A percentile compares a stretch with the other conserved stretches of the same genome.
Conservation (phyloP, 2,888 invertebrate species). For the Tricholauxania praeusta region DNA sequence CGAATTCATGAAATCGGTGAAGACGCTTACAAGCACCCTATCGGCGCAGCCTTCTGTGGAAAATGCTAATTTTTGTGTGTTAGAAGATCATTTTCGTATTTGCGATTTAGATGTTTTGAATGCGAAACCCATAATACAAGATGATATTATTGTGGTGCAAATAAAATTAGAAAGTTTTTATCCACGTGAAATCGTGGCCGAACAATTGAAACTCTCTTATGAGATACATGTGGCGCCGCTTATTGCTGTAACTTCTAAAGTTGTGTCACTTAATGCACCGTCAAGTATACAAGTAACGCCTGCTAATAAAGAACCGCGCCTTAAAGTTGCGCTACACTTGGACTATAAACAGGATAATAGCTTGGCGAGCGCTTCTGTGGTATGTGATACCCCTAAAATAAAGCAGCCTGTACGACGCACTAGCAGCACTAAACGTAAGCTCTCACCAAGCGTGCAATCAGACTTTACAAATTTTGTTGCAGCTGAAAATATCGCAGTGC, state of each 20-base stretch:
- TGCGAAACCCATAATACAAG: constrained; percentile 66
- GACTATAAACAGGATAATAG: constrained; percentile 87
- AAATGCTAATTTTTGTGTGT: constrained; percentile 64
- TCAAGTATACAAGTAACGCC: constrained; percentile 55
- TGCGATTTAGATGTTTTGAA: constrained; percentile 60
- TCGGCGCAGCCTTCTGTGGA: constrained; percentile 61
- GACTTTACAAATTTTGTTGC: constrained; percentile 75
- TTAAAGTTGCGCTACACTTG: constrained; percentile 76
- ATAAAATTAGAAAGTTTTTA: constrained; percentile 73
- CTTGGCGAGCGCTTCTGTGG: constrained; percentile 80
- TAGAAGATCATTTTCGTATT: constrained; percentile 70
- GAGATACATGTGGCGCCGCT: constrained; percentile 69
- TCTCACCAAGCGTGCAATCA: constrained; percentile 75
- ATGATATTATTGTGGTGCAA: constrained; percentile 71
- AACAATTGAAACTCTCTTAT: constrained; percentile 74
- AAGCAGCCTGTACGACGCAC: constrained; percentile 74
- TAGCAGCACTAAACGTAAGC: constrained; percentile 79
- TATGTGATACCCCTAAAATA: constrained; percentile 76
- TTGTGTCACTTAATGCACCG: constrained; percentile 1
- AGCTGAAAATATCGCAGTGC: constrained; percentile 69
- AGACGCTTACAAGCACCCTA: constrained; percentile 59
- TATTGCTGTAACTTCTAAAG: constrained; percentile 39
- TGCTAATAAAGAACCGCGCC: constrained; percentile 54
- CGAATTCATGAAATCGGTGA: constrained; percentile 81
- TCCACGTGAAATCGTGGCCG: constrained; percentile 76